Conservation (phyloP, 2,113 vertebrate genomes). For the Nymphicus hollandicus region DNA sequence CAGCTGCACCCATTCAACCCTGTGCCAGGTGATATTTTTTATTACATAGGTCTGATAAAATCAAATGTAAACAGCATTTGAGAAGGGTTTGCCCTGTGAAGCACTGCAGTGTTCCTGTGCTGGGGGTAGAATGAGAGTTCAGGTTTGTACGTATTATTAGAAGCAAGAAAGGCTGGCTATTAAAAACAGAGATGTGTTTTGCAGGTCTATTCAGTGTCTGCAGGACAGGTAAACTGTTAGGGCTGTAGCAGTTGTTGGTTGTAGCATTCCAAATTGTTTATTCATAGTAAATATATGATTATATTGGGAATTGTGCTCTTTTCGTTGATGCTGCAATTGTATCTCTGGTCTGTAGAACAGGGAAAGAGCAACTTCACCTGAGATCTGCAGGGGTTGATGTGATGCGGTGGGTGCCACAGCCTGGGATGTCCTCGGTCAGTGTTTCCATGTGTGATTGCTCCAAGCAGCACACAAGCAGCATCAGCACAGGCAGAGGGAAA, state of each 20-base stretch:
- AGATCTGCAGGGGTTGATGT: not conserved
- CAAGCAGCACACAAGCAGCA: not conserved
- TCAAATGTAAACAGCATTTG: not conserved
- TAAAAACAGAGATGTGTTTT: not conserved
- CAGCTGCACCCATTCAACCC: not conserved
- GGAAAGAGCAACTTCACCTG: not conserved
- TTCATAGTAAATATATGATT: not conserved
- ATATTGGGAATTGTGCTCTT: not conserved
- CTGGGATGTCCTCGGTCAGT: rapidly evolving
- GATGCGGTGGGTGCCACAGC: not conserved
- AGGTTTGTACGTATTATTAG: rapidly evolving
- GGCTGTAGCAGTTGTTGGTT: not conserved
- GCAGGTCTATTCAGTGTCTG: not conserved
- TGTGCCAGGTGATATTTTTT: not conserved
- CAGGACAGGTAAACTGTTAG: not conserved
- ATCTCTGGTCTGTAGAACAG: not conserved
- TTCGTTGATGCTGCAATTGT: not conserved
- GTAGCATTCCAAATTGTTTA: not conserved
- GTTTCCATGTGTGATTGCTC: not conserved
- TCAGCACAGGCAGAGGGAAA: not conserved
- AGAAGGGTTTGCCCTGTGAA: not conserved
- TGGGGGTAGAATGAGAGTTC: not conserved
- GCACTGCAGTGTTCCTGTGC: not conserved
- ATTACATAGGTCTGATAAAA: not conserved
- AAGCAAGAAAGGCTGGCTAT: rapidly evolving